A percentile compares a stretch with the other conserved stretches of the same genome.
phyloP scores from a whole-genome alignment of 2,113 vertebrate genomes.

The Rhodinocichla rosea region DNA sequence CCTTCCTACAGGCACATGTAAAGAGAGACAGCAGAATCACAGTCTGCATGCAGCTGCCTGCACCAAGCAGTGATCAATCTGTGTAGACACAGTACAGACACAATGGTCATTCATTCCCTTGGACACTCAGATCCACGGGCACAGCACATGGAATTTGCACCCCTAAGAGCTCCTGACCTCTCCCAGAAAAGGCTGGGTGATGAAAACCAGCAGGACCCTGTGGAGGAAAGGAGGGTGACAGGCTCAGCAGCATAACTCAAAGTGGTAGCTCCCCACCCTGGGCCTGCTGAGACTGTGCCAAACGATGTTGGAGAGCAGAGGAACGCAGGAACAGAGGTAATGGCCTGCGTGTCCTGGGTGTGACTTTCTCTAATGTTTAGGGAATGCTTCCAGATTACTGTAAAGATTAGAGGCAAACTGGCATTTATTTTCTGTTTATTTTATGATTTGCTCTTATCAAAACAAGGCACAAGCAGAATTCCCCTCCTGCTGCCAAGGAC shows the following conservation, averaged over 20 bases:
- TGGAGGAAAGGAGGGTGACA: neutral
- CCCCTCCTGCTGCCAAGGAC: neutral
- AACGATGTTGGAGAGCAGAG: fast-evolving
- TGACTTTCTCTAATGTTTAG: neutral
- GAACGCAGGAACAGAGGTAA: neutral
- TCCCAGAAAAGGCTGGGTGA: neutral
- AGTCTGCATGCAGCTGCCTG: neutral
- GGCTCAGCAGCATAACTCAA: neutral
- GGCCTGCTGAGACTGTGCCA: neutral
- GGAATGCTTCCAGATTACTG: neutral
- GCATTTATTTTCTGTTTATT: neutral
- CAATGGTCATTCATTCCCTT: neutral
- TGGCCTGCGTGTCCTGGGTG: neutral
- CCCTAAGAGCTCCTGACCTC: neutral
- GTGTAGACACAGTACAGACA: neutral
- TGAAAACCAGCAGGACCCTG: neutral
- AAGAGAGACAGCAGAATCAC: neutral
- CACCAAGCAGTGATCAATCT: neutral
- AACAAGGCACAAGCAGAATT: neutral
- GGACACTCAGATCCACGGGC: neutral
- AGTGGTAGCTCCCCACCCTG: neutral
- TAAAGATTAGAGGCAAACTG: neutral
- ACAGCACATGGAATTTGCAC: neutral
- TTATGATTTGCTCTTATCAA: neutral
- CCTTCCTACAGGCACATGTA: fast-evolving